Conservation (phyloP, 1,140 invertebrate species). For the Dendroctonus valens region DNA sequence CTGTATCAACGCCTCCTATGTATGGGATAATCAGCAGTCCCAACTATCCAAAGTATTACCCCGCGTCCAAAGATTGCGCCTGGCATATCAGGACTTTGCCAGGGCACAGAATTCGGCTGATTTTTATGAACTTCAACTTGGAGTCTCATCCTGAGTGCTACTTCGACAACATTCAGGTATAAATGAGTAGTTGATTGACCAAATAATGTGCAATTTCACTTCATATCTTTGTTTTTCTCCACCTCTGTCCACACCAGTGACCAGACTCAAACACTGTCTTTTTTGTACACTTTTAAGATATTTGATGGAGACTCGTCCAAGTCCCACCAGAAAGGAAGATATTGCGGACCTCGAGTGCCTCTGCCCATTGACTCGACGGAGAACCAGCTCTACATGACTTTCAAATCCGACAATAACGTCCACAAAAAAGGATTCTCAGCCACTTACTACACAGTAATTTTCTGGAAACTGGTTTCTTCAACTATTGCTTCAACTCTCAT, state of each 20-base stretch:
- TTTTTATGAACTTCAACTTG: constrained; percentile 91
- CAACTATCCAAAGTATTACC: constrained; percentile 94
- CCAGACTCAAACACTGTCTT: too few relatives aligned
- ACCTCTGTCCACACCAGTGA: too few relatives aligned
- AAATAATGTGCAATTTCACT: too few relatives aligned
- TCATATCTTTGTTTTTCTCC: too few relatives aligned
- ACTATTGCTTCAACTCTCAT: too few relatives aligned
- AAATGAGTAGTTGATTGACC: not conserved
- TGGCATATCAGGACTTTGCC: constrained; percentile 96
- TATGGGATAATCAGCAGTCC: constrained; percentile 79
- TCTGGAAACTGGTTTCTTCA: not conserved
- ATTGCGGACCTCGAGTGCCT: constrained; percentile 87
- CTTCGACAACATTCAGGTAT: constrained; percentile 88
- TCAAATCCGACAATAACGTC: constrained; percentile 92
- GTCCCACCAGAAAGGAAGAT: constrained; percentile 75
- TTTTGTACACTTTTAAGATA: constrained; percentile 10
- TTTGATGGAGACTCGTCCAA: constrained; percentile 89
- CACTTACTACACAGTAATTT: constrained; percentile 70
- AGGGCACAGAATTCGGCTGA: constrained; percentile 92
- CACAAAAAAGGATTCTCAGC: constrained; percentile 79
- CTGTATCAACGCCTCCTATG: constrained; percentile 53
- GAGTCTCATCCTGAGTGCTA: constrained; percentile 95
- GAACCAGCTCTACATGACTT: constrained; percentile 93
- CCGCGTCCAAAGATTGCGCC: constrained; percentile 91
- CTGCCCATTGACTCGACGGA: constrained; percentile 84